Conservation (phyloP, 2,113 vertebrate species). For the Tachycineta bicolor region DNA sequence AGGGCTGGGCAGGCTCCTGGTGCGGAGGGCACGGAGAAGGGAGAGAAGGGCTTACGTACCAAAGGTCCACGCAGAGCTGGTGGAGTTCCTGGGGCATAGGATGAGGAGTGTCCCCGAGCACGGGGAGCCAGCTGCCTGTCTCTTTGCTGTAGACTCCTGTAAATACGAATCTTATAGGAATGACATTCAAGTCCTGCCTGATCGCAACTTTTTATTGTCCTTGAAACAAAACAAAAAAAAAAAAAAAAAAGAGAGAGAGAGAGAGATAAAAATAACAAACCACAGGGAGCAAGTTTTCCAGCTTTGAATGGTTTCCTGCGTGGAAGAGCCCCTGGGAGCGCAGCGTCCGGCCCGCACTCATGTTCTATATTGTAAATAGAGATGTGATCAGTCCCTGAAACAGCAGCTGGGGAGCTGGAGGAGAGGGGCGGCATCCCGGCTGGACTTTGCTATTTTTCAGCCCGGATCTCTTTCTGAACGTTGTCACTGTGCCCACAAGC, state of each 20-base stretch:
- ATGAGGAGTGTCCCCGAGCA: slow-evolving; percentile 9
- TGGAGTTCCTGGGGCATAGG: slow-evolving; percentile 67
- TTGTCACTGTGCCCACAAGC: slow-evolving; percentile 68
- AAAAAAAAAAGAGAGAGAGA: background rate
- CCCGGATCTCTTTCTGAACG: slow-evolving; percentile 55
- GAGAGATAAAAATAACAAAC: background rate
- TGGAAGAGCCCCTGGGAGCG: slow-evolving; percentile 63
- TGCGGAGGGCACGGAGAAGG: slow-evolving; percentile 34
- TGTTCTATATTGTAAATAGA: slow-evolving; percentile 73
- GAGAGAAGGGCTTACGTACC: slow-evolving; percentile 81
- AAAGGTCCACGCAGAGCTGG: slow-evolving; percentile 76
- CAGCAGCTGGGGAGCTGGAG: slow-evolving; percentile 49
- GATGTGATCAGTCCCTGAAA: slow-evolving; percentile 60
- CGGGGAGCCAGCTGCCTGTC: slow-evolving; percentile 62
- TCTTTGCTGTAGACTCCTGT: slow-evolving; percentile 77
- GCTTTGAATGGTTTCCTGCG: slow-evolving; percentile 59
- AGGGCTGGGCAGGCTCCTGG: slow-evolving; percentile 59
- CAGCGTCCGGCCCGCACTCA: slow-evolving; percentile 41
- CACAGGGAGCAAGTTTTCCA: slow-evolving; percentile 71
- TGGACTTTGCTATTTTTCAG: slow-evolving; percentile 40
- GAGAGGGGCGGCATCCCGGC: slow-evolving; percentile 18
- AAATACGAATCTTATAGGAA: slow-evolving; percentile 78
- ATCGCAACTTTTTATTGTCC: slow-evolving; percentile 73
- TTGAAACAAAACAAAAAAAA: slow-evolving; percentile 17
- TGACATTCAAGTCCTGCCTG: slow-evolving; percentile 78